Percentiles rank a stretch among this genome's conserved stretches.
These are phyloP conservation scores for Melanotaenia parkinsoni DNA, from an alignment of 2,797 vertebrate species.

Conservation along the genomic window DNA sequence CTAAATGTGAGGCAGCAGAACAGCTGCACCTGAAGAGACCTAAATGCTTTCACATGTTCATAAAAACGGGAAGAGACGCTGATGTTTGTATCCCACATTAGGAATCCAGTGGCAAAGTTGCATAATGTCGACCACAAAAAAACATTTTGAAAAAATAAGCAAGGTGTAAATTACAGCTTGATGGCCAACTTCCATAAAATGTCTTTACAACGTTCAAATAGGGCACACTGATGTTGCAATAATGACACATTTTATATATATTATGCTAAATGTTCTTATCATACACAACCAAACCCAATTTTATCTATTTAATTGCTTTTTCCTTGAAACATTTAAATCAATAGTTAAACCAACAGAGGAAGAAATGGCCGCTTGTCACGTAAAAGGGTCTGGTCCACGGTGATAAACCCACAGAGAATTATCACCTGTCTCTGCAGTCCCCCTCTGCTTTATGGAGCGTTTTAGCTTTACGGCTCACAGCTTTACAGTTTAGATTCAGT, in stretches of 20 bases:
- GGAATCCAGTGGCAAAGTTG: slow-evolving; percentile 22
- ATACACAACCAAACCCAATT: not conserved
- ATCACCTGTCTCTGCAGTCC: not conserved
- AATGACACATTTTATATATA: not conserved
- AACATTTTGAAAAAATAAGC: not conserved
- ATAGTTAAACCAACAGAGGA: not conserved
- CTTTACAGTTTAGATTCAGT: not conserved
- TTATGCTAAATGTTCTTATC: not conserved
- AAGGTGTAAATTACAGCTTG: not conserved
- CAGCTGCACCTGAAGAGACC: slow-evolving; percentile 61
- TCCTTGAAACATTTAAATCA: not conserved
- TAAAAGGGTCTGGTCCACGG: not conserved
- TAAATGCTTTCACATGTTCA: slow-evolving; percentile 64
- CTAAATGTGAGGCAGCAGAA: slow-evolving; percentile 42
- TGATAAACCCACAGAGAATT: not conserved
- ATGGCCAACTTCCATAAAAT: not conserved
- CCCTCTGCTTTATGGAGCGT: not conserved
- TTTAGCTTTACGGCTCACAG: not conserved
- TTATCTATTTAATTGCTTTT: not conserved
- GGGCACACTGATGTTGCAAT: not conserved
- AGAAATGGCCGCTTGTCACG: not conserved
- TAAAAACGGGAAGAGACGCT: slow-evolving; percentile 32
- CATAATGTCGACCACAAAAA: slow-evolving; percentile 27
- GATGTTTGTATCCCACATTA: slow-evolving; percentile 48
- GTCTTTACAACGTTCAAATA: not conserved